Evolutionary conservation across 2,888 invertebrate species (phyloP), one percentile per base, ranked within the genome.

Genomic region (Oxystoma pomonae): DNA sequence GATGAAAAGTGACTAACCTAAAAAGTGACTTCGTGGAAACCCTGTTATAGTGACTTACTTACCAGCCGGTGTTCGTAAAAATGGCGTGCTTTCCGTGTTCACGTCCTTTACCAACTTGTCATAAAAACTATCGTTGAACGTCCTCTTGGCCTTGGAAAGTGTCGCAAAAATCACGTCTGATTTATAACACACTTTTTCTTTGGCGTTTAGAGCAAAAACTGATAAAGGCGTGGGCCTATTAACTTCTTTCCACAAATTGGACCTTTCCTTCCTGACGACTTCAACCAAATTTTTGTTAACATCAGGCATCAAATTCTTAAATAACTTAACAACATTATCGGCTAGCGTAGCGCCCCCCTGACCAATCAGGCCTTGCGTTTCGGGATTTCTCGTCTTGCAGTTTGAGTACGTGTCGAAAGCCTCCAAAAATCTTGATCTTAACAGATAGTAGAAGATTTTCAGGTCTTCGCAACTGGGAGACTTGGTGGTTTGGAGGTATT

Each of bases 381-480:
- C 71, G 0, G 70, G 68, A 16, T 66, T 67, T 16, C 66, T 69
- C n/a, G 67, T 67, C 58, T 64, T 66, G 1, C 63, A 63, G n/a
- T 77, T 78, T 18, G 75, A 78, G 74, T 84, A 83, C 70, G 81
- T 81, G 35, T 83, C 81, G 67, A 85, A 83, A 0, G 86, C 86
- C 77, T 86, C 86, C 20, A 85, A 71, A 69, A 84, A 86, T 68
- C 85, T 81, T 70, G 74, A 82, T 72, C 86, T 83, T 70, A 87
- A 85, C 58, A 92, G 80, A 71, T 88, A 89, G 75, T 90, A 90
- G 77, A 90, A 84, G 56, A 91, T 83, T 20, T 89, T 82, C 57
- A 90, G 82, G 70, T 92, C 90, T 0, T 87, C 85, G 0, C 84
- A 83, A 0, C 83, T 76, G 0, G 83, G 76, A 66, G 86, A 85